These are phyloP conservation scores for Ichneumoninae sp. DNA, from an alignment of 2,888 invertebrate species.

Conservation along the genomic window DNA sequence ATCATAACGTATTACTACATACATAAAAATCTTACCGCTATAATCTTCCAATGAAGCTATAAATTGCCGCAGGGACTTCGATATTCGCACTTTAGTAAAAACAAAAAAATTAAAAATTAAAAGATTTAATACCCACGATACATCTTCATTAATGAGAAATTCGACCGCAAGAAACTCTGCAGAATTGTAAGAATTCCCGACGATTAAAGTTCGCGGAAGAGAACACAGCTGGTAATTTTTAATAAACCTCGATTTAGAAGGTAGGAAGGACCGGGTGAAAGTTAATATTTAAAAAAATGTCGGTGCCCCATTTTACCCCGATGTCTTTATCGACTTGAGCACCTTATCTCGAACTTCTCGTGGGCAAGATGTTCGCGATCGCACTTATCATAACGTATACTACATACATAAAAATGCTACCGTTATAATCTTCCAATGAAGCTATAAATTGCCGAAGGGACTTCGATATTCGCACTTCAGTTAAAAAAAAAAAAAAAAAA, in stretches of 20 bases:
- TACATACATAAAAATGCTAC: not conserved
- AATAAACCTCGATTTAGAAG: no score
- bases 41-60: slow-evolving; percentile 20
- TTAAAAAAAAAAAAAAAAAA: not conserved
- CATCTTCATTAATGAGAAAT: not conserved
- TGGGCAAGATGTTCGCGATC: not conserved
- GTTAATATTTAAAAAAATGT: no score
- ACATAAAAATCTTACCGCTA: not conserved
- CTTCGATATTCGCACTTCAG: not conserved
- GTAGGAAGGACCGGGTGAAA: no score
- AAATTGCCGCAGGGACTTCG: not conserved
- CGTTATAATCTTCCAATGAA: slow-evolving; percentile 7
- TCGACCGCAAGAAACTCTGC: not conserved
- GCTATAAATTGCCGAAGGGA: slow-evolving; percentile 4
- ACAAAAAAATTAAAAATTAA: not conserved
- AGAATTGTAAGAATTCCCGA: not conserved
- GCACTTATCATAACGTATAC: not conserved
- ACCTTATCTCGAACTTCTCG: no score
- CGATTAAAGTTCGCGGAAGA: slow-evolving; percentile 24
- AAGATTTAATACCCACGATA: not conserved
- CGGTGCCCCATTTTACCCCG: no score
- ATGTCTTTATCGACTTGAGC: no score
- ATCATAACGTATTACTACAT: not conserved
- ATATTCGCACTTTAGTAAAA: not conserved
- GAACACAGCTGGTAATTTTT: not conserved